Evolutionary conservation across 2,888 invertebrate species (phyloP), one percentile per base, ranked within the genome.

Genomic region (Drosophila lutescens): DNA sequence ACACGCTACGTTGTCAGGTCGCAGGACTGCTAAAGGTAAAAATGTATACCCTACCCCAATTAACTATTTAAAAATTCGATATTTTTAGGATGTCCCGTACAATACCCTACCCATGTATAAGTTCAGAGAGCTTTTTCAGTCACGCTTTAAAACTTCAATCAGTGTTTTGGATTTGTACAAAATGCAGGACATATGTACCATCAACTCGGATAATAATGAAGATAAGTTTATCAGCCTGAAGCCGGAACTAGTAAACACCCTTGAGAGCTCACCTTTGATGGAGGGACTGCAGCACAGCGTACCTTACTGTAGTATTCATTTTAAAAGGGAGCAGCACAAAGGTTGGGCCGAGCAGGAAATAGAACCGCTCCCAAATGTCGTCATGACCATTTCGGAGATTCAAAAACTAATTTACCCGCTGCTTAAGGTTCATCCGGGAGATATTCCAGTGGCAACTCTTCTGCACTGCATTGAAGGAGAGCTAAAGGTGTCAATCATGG

Each of bases 271-370:
- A 30, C 92, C 93, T 0, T 83, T 93, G 34, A 90, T 93, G 80
- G 93, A 94, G 72, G 91, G 91, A 13, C 77, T 92, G 12, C 92
- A 92, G 65, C 92, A 92, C 43, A 92, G 92, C 68, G 92, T 94
- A 46, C 94, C 95, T 0, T 95, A 95, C 77, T 96, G 96, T 80
- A 93, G 93, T 4, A 92, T 93, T 40, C 96, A 96, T 85, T 92
- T 92, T 41, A 91, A 91, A 67, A 88, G 90, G 2, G 95, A 95
- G 67, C 93, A 94, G 34, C 94, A 94, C 82, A 93, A 94, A 89
- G 96, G 95, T 54, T 96, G 96, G 95, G 95, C 95, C 4, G 96
- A 96, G 89, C 95, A 95, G 85, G 95, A 95, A 89, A 94, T 95
- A 77, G 94, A 94, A 40, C 93, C 94, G 4, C 91, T 94, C 50